Evolutionary conservation across 2,888 invertebrate species (phyloP).

Genomic region (Physocephala rufipes): DNA sequence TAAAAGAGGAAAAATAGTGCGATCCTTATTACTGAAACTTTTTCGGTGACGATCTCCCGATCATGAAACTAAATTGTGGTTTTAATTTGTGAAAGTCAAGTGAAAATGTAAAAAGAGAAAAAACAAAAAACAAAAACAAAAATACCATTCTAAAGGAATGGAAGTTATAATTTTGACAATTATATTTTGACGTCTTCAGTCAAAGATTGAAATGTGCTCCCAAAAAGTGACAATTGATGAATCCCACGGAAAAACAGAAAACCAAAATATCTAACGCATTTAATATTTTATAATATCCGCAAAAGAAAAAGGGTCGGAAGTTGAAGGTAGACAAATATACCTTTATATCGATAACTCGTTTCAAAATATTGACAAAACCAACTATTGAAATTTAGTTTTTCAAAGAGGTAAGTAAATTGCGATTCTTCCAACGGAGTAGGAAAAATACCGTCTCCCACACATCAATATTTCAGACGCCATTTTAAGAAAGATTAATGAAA

Average conservation of each 20-base stretch:
- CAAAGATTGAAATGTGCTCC: background rate
- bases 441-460: background rate
- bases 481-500: background rate
- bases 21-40: background rate
- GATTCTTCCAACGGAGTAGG: background rate
- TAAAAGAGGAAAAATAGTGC: too few species aligned
- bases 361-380: background rate
- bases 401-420: slow-evolving; percentile 17
- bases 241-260: background rate
- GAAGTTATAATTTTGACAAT: background rate
- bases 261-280: background rate
- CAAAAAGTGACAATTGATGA: background rate
- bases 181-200: background rate
- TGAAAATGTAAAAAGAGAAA: background rate
- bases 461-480: background rate
- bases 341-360: background rate
- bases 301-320: background rate
- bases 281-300: background rate
- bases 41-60: background rate
- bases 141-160: too few species aligned
- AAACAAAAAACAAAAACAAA: too few species aligned
- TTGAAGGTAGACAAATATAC: background rate
- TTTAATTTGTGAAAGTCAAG: background rate
- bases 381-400: slow-evolving; percentile 32
- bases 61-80: background rate